Percentiles rank a stretch among this genome's conserved stretches.
Conservation (phyloP, 2,113 vertebrate genomes). For the Pangasianodon hypophthalmus region DNA sequence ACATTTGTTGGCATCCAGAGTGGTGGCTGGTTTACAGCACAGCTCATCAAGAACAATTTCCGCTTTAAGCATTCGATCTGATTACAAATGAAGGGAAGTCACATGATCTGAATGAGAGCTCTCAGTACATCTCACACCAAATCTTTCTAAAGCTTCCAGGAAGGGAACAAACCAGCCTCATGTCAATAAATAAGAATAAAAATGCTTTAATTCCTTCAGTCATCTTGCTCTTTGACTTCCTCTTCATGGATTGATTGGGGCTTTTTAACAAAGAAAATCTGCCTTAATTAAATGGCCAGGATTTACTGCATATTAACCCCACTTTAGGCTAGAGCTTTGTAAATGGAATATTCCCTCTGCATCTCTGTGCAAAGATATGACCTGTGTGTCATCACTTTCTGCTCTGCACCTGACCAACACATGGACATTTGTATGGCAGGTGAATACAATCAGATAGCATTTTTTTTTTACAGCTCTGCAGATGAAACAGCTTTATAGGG, state of each 20-base stretch:
- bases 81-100: conserved; percentile 64
- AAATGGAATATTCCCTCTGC: conserved; percentile 19
- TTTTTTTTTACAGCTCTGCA: conserved; percentile 36
- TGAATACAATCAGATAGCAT: conserved; percentile 44
- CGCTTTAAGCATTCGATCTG: conserved; percentile 65
- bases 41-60: conserved; percentile 74
- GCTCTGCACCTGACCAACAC: conserved; percentile 7
- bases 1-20: conserved; percentile 66
- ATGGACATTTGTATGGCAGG: conserved; percentile 24
- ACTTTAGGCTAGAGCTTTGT: background rate
- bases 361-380: conserved; percentile 20
- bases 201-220: conserved; percentile 62
- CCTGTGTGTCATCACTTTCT: conserved; percentile 11
- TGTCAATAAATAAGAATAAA: conserved; percentile 51
- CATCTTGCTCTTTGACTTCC: conserved; percentile 44
- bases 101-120: conserved; percentile 61
- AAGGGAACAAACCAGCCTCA: conserved; percentile 48
- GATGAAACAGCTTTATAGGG: conserved; percentile 35
- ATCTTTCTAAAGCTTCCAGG: conserved; percentile 63
- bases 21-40: conserved; percentile 57
- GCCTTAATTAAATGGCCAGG: conserved; percentile 17
- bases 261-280: background rate
- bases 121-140: conserved; percentile 58
- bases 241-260: conserved; percentile 27
- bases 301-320: background rate